A percentile compares a stretch with the other conserved stretches of the same genome.
Conservation (phyloP, 1,140 invertebrate species). For the Lutraria rhynchaena region DNA sequence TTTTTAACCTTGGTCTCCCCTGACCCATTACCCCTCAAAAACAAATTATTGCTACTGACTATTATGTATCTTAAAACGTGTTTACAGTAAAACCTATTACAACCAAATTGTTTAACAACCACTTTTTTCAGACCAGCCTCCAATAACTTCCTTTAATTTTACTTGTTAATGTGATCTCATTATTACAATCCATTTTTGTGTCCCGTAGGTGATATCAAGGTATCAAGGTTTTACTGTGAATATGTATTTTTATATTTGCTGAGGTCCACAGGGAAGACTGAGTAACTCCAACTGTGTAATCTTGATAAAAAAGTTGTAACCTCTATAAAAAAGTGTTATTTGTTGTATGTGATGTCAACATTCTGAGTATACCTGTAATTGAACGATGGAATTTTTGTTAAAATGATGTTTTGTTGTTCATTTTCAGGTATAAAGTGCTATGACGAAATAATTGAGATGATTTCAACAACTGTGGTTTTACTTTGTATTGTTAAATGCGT, state of each 20-base stretch:
- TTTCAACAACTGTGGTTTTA: conserved; percentile 2
- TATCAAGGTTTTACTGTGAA: no score
- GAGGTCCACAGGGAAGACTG: background rate
- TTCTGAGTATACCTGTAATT: background rate
- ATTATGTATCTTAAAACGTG: no score
- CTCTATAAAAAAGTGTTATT: background rate
- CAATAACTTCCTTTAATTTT: no score
- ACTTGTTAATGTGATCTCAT: no score
- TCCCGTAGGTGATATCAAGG: no score
- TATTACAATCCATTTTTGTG: no score
- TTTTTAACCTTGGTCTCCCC: no score
- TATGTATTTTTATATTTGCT: background rate
- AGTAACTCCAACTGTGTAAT: background rate
- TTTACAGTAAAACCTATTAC: no score
- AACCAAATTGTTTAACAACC: no score
- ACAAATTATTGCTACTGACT: no score
- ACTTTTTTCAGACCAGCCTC: no score
- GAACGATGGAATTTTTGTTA: background rate
- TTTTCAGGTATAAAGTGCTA: conserved; percentile 11
- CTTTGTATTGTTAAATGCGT: background rate
- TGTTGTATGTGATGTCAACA: background rate
- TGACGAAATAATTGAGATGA: background rate
- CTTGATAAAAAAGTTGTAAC: background rate
- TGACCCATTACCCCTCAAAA: no score
- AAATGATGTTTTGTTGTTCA: background rate